Evolutionary conservation across 2,113 vertebrate species (phyloP), one percentile per base, ranked within the genome.

Genomic region (Bufo bufo): DNA sequence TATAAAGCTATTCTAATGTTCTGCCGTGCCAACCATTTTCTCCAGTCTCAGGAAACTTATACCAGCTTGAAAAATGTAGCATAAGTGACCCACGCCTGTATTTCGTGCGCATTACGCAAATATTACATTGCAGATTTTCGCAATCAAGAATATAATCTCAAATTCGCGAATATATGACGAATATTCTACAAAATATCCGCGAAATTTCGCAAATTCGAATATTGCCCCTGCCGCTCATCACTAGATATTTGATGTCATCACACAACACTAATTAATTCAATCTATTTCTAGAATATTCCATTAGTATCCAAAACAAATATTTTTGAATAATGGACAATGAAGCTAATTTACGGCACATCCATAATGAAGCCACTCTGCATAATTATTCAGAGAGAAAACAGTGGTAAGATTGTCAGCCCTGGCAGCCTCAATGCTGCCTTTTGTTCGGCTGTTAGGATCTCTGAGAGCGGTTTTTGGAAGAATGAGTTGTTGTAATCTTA

Each of bases 391-490:
- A 89, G 86, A 87, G 91, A 89, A 92, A 93, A 92, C 92, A 91
- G 90, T 91, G 90, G 90, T 92, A 91, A 91, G 90, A 82, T 87
- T 92, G 90, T 91, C 91, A 91, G 90, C 85, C 43, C 85, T 92
- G 92, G 89, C 92, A 92, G 89, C 90, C 91, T 94, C 92, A 94
- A 90, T 91, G 90, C 93, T 92, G 90, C 91, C 90, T 93, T 93
- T 94, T 94, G 94, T 93, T 93, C 93, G 90, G 91, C 91, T 93
- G 91, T 93, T 93, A 91, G 92, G 84, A 93, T 93, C 92, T 94
- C 91, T 89, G 89, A 91, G 92, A 93, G 91, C 91, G 92, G 90
- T 85, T 93, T 33, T 90, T 90, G 91, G 93, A 93, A 94, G 92
- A 94, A 93, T 94, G 93, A 91, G 91, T 92, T 88, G 71, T 84